Base-by-base conservation (phyloP, 2,113 vertebrate genomes). In the Pogonocichla stellata region DNA sequence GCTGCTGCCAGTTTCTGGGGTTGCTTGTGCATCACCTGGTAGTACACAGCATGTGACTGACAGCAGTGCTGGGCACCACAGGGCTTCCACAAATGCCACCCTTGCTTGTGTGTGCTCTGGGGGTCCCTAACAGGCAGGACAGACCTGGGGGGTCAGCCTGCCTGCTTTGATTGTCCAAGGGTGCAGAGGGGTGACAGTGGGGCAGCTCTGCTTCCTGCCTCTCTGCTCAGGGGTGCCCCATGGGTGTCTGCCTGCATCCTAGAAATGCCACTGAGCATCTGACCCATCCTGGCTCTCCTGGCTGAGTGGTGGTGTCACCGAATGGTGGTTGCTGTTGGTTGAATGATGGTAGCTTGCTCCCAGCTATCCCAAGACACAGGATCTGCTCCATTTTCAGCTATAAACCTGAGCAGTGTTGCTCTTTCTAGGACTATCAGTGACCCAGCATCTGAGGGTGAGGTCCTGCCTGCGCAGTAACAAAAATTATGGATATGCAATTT, bases 261-360 rank as follows among this genome's bases (percentile, higher is more conserved):
- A 29, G n/a, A 54, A 73, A 33, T 10, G 70, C 38, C 47, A 18
- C 6, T 16, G 33, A 31, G 36, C 54, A 13, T 34, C 58, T 0
- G 1, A 3, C 33, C 70, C 0, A 0, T 23, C 62, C 64, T 56
- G 48, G 58, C 58, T 42, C 33, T 56, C 6, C 0, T 0, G 36
- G 12, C 28, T 7, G 51, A 15, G n/a, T 6, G 40, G 9, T 50
- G 71, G 4, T 81, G 33, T 45, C 64, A 19, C 60, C 38, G 54
- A 40, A 22, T 3, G 54, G 10, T 33, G 61, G 42, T 48, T 48
- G 47, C 8, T 25, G 47, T 25, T 24, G 47, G 47, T 48, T 48
- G 47, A 48, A 48, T 48, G 47, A 25, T 48, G 47, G 47, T 48
- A 48, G 47, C 25, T 51, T 51, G 7, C 70, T 90, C 67, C 56